Conservation (phyloP, 2,113 vertebrate genomes). For the Trematocara stigmaticum region DNA sequence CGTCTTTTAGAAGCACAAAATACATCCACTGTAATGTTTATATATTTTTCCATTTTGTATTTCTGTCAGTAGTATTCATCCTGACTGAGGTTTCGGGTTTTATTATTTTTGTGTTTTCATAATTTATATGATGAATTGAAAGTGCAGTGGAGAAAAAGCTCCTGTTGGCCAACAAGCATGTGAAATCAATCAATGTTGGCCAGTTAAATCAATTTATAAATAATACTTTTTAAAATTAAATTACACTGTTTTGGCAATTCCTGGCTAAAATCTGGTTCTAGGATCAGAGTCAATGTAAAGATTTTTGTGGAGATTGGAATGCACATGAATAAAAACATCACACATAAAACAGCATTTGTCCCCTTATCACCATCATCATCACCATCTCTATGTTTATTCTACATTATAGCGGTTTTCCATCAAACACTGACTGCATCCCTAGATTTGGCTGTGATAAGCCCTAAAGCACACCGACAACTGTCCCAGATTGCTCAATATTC, state of each 20-base stretch:
- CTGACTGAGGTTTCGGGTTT: not conserved
- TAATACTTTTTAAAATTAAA: not conserved
- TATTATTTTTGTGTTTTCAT: not conserved
- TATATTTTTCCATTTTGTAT: not conserved
- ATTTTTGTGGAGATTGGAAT: not conserved
- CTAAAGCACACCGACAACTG: conserved; percentile 37
- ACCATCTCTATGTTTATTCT: conserved; percentile 13
- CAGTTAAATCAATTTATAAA: not conserved
- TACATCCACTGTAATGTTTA: not conserved
- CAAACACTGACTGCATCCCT: not conserved
- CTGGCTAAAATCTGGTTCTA: not conserved
- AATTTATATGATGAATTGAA: not conserved
- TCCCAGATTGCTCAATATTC: conserved; percentile 56
- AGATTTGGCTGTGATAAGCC: conserved; percentile 32
- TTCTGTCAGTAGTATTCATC: not conserved
- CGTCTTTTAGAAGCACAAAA: not conserved
- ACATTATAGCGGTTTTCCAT: conserved; percentile 26
- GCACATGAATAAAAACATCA: not conserved
- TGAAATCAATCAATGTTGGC: not conserved
- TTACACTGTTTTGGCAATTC: not conserved
- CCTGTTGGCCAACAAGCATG: not conserved
- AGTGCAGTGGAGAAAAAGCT: not conserved
- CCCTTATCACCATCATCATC: not conserved
- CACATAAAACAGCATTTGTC: not conserved
- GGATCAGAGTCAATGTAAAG: not conserved